Base-by-base conservation (phyloP, 2,113 vertebrate species). In the Recurvirostra avosetta region DNA sequence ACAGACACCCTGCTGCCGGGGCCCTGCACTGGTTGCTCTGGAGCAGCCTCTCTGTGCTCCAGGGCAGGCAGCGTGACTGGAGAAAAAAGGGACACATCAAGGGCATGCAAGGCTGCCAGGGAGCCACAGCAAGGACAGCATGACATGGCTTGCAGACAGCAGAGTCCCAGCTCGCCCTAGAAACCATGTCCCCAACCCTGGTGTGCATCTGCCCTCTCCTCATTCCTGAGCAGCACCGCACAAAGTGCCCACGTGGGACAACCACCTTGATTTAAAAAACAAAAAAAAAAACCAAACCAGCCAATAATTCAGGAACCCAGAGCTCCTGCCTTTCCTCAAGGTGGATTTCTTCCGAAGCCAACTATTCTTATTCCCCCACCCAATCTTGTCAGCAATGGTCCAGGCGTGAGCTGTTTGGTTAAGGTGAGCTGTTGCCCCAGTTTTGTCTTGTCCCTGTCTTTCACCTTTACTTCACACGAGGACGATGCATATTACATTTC, bases 121-220 rank as follows among this genome's bases (percentile, higher is more conserved):
- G 21, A 87, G 47, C 49, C 12, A 10, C 49, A 75, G 66, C 23
- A 81, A 78, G 41, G 45, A 27, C 40, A n/a, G 47, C 2, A 1
- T 4, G 7, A 71, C 3, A 2, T n/a, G 47, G 19, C n/a, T 77
- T 62, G 55, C 38, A 89, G 77, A 74, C 10, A 58, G 21, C 47
- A 70, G 50, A 81, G 50, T 26, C 29, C 13, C 45, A 81, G 17
- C n/a, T 70, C 2, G 1, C 22, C 67, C 34, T n/a, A 90, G 62
- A 80, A 90, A 86, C 38, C 5, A 0, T 6, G 2, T 43, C 47
- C 15, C 58, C 0, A 0, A 30, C 45, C 47, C 25, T 43, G 18
- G n/a, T 18, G 8, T 38, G 17, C 17, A 23, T 43, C 61, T 90
- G 61, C 15, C 18, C 40, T 77, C 79, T 63, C 43, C 52, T 91